Evolutionary conservation across 2,888 invertebrate species (phyloP), one percentile per base, ranked within the genome.

Genomic region (Drosophila mettleri): DNA sequence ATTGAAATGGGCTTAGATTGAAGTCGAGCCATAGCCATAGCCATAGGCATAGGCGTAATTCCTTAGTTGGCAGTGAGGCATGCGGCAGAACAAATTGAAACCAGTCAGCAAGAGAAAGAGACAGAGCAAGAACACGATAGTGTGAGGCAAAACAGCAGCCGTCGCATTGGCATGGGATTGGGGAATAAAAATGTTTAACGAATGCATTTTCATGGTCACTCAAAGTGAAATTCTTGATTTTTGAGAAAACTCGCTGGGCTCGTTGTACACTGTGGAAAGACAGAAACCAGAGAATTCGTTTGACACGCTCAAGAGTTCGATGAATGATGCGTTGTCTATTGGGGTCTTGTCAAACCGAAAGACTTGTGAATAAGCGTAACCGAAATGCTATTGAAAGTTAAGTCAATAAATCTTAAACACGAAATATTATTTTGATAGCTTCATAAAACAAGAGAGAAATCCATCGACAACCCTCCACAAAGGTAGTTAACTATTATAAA

Each of bases 181-280:
- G 48, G 43, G 41, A 18, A 34, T 34, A 24, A 29, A 54, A 71
- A 52, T 74, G 82, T 85, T 80, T 73, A 88, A 80, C 89, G 86
- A 86, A 86, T 86, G 84, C 89, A 89, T 86, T 86, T 86, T 86
- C 86, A 86, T 89, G 86, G 83, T 83, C 86, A 88, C 75, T 86
- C 84, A 80, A 74, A 82, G 86, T 81, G 73, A 86, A 89, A 85
- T 75, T 78, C 68, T 36, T 41, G 43, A 27, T 38, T 18, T 18
- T 53, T 55, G 29, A 34, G 61, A 55, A 62, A 55, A 46, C 18
- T 55, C 34, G 45, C 31, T 20, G 51, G 33, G n/a, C n/a, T 24
- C 43, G 22, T 10, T 16, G 43, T 27, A 29, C 6, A 4, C 9
- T 45, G 43, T 45, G 43, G 27, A 45, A 49, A 43, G 43, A 10